Percentiles rank a stretch among this genome's conserved stretches.
Conservation (phyloP, 1,140 invertebrate species). For the Brachionus plicatilis region DNA sequence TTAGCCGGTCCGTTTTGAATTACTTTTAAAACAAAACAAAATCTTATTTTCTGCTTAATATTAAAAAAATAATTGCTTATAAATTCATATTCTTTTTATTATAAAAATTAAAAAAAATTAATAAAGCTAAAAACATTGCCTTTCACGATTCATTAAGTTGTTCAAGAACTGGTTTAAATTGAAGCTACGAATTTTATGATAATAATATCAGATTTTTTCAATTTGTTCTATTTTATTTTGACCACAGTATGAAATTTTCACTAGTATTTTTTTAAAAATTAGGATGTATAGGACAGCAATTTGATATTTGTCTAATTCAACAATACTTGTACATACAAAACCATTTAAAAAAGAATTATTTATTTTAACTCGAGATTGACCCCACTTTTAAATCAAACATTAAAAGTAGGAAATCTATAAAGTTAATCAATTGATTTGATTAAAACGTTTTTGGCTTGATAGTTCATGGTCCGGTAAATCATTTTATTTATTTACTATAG, state of each 20-base stretch:
- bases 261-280: not conserved
- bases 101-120: not conserved
- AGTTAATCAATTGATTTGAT: conserved; percentile 1
- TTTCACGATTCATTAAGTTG: not conserved
- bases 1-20: not conserved
- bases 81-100: not conserved
- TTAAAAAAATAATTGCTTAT: not conserved
- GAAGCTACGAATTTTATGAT: not conserved
- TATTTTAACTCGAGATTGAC: not conserved
- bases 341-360: not conserved
- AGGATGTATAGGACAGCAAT: not conserved
- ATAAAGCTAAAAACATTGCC: not conserved
- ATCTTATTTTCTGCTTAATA: not conserved
- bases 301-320: conserved; percentile 1
- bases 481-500: not conserved
- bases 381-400: not conserved
- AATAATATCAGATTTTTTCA: not conserved
- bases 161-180: not conserved
- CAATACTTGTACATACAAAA: not conserved
- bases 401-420: not conserved
- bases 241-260: not conserved
- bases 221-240: not conserved
- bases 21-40: not conserved
- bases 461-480: not conserved
- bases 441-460: not conserved